Percentiles rank a stretch among this genome's conserved stretches.
These are phyloP conservation scores for Pterocles burchelli DNA, from an alignment of 2,113 vertebrate species.

Conservation along the genomic window DNA sequence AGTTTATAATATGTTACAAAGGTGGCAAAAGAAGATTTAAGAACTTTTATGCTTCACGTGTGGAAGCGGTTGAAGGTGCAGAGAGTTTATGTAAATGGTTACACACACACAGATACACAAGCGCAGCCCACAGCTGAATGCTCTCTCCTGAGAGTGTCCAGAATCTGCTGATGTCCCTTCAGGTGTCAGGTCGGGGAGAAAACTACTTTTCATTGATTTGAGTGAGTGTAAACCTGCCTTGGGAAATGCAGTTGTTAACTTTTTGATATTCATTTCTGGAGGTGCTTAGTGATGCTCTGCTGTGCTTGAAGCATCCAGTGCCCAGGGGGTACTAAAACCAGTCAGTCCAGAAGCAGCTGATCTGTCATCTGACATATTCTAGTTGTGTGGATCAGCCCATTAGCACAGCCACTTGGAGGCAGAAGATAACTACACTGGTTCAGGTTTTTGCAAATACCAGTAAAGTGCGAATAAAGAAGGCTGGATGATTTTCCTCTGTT, in stretches of 20 bases:
- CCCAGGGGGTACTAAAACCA: not conserved
- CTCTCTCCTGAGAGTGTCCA: not conserved
- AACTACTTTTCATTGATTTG: not conserved
- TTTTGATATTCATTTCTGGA: not conserved
- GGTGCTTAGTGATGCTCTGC: not conserved
- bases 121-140: accelerated
- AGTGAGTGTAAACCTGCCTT: not conserved
- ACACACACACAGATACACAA: too few species aligned
- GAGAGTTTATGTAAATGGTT: not conserved
- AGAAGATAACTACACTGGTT: not conserved
- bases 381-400: not conserved
- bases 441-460: not conserved
- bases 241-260: not conserved
- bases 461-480: not conserved
- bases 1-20: not conserved
- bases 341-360: not conserved
- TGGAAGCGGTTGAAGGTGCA: not conserved
- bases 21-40: not conserved
- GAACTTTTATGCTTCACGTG: accelerated
- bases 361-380: not conserved
- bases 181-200: not conserved
- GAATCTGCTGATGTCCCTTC: not conserved
- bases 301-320: not conserved
- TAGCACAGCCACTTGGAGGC: not conserved
- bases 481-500: not conserved